Base-by-base conservation (phyloP, 2,113 vertebrate species). In the Nibea albiflora region DNA sequence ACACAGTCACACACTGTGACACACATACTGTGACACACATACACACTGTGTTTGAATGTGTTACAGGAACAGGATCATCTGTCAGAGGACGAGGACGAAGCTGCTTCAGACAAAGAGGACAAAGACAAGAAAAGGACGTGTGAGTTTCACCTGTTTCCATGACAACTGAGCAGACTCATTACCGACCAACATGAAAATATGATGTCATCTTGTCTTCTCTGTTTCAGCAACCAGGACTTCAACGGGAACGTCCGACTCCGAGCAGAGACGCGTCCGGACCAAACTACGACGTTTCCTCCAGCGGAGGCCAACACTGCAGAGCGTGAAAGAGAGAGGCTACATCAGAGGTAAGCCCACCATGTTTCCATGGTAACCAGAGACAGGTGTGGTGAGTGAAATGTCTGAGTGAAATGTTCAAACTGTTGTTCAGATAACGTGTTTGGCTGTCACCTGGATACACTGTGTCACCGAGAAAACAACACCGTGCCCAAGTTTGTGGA, bases 321-420 rank as follows among this genome's bases (percentile, higher is more conserved):
- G 96, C 2, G 95, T 98, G 50, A 94, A 97, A 6, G 98, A 99
- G 64, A 95, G 91, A 58, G 98, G 98, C 58, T 99, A 99, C 93
- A 98, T 98, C 90, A 92, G 92, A 93, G 97, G 97, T 57, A 16
- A 57, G 12, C 20, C n/a, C 1, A 2, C 16, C 1, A 1, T 7
- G 31, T 7, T 35, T 35, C 31, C 5, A 35, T 35, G 31, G 31
- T 35, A 35, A 35, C 31, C 31, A 35, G 31, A 35, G 31, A 35
- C 31, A 14, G 46, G 12, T 15, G 44, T 10, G 11, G 11, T 44
- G 44, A 44, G 44, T 3, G 42, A 44, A 1, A 2, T 46, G 44
- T 46, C 44, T 46, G 44, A 46, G 10, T 46, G 44, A 46, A 46
- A 4, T 46, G 4, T 46, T 46, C 44, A 46, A 44, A 44, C 42